Conservation (phyloP, 1,140 invertebrate species). For the Dendrolimus kikuchii region DNA sequence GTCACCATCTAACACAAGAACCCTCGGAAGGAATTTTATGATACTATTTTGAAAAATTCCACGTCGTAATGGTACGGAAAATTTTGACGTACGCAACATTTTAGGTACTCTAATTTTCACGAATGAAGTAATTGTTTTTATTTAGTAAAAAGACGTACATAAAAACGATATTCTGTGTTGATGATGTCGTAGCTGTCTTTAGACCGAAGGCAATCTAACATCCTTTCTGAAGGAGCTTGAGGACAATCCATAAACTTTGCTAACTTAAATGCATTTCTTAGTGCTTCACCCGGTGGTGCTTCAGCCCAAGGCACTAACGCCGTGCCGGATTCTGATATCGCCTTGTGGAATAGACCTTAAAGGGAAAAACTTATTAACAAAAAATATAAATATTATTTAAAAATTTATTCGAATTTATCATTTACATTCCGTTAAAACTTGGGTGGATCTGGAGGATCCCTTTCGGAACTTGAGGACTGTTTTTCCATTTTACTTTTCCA, state of each 20-base stretch:
- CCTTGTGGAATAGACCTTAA: slow-evolving; percentile 80
- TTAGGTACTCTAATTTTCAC: too few relatives aligned
- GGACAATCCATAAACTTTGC: slow-evolving; percentile 76
- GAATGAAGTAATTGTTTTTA: too few relatives aligned
- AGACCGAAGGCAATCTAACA: slow-evolving; percentile 75
- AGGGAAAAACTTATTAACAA: slow-evolving; percentile 2
- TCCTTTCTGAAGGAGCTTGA: slow-evolving; percentile 54
- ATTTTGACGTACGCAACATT: too few relatives aligned
- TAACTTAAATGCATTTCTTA: slow-evolving; percentile 75
- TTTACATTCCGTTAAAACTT: too few relatives aligned
- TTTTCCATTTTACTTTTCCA: too few relatives aligned
- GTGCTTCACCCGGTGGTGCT: slow-evolving; percentile 75
- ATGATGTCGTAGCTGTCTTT: slow-evolving; percentile 76
- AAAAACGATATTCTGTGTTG: slow-evolving; percentile 74
- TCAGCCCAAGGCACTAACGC: slow-evolving; percentile 85
- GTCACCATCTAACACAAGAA: too few relatives aligned
- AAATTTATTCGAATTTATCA: too few relatives aligned
- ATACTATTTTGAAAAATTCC: too few relatives aligned
- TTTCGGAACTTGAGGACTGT: too few relatives aligned
- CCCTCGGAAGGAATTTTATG: too few relatives aligned
- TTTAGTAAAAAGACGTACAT: slow-evolving; percentile 66
- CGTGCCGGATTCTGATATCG: slow-evolving; percentile 85
- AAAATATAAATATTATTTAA: background rate
- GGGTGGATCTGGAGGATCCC: too few relatives aligned
- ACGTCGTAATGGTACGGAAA: too few relatives aligned